phyloP scores from a whole-genome alignment of 2,113 vertebrate species.

The Platysternon megacephalum region DNA sequence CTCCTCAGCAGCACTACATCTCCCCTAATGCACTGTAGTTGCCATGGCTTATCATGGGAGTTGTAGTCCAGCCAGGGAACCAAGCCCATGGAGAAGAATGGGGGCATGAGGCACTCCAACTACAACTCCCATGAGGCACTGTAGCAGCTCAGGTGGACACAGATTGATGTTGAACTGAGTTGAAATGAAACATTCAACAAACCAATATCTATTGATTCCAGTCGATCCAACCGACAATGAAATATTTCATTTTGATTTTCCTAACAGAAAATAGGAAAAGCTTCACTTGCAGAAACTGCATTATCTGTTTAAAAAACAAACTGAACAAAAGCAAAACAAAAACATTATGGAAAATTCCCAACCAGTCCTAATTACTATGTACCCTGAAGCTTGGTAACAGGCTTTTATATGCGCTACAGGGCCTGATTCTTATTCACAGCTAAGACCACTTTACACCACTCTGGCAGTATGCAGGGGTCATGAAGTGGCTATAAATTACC shows the following conservation, averaged over 20 bases:
- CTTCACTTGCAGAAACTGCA: not conserved
- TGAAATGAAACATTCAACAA: constrained; percentile 16
- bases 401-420: not conserved
- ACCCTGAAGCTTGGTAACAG: not conserved
- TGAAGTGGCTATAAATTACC: not conserved
- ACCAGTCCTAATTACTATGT: not conserved
- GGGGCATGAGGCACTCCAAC: not conserved
- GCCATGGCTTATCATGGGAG: too few relatives aligned
- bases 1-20: rapidly evolving
- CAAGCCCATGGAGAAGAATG: not conserved
- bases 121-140: not conserved
- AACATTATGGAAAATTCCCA: not conserved
- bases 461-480: not conserved
- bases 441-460: not conserved
- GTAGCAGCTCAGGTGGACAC: not conserved
- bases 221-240: constrained; percentile 18
- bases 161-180: not conserved
- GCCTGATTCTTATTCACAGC: not conserved
- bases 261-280: not conserved
- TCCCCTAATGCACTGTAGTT: not conserved
- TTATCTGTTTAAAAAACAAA: not conserved
- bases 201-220: not conserved
- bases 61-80: not conserved
- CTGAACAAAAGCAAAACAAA: not conserved
- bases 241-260: not conserved